phyloP scores from a whole-genome alignment of 2,888 invertebrate genomes.

The Drosophila trichaetosa region DNA sequence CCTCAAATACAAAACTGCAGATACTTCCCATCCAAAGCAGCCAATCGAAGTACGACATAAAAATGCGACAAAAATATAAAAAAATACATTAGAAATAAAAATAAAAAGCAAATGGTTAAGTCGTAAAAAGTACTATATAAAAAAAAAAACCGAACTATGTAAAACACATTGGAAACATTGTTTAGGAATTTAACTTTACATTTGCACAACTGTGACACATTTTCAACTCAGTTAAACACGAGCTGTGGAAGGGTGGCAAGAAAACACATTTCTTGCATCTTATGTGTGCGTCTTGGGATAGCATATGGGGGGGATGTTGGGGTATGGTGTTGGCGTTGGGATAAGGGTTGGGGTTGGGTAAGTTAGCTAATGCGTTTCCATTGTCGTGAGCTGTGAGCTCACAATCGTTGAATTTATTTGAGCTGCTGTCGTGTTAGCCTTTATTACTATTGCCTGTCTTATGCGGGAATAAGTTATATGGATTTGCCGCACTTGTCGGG shows the following conservation, averaged over 20 bases:
- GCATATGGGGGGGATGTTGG: neutral
- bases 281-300: neutral
- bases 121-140: constrained; percentile 36
- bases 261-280: constrained; percentile 1
- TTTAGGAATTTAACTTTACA: constrained; percentile 37
- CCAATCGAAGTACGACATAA: constrained; percentile 64
- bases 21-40: constrained; percentile 30
- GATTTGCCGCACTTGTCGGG: constrained; percentile 54
- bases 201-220: constrained; percentile 25
- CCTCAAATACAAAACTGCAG: constrained; percentile 48
- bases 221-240: constrained; percentile 18
- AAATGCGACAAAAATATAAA: constrained; percentile 54
- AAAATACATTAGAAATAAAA: constrained; percentile 51
- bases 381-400: constrained; percentile 61
- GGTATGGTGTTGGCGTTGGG: neutral
- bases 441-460: constrained; percentile 77
- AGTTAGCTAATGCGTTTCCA: constrained; percentile 72
- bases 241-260: neutral
- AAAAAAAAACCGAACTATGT: constrained; percentile 31
- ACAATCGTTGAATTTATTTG: constrained; percentile 65
- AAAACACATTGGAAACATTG: constrained; percentile 29
- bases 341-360: neutral
- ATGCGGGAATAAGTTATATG: constrained; percentile 64
- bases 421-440: constrained; percentile 58
- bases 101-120: constrained; percentile 37